A percentile compares a stretch with the other conserved stretches of the same genome.
phyloP scores from a whole-genome alignment of 2,888 invertebrate species.

The Sipunculus nudus region DNA sequence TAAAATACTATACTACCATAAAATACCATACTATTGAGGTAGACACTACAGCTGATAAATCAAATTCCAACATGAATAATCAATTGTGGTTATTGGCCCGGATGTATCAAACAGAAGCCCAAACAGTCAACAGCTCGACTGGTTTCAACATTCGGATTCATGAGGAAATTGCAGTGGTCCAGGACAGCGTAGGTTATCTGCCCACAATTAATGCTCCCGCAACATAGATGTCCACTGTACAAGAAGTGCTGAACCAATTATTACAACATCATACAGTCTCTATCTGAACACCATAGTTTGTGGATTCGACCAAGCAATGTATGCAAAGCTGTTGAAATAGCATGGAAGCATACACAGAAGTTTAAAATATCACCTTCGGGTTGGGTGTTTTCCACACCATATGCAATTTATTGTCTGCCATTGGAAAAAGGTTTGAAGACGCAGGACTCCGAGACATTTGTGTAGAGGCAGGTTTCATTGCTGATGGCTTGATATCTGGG shows the following conservation, averaged over 20 bases:
- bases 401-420: slow-evolving; percentile 35
- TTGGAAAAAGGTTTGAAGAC: slow-evolving; percentile 40
- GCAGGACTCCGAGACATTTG: slow-evolving; percentile 37
- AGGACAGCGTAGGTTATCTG: slow-evolving; percentile 16
- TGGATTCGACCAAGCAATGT: slow-evolving; percentile 39
- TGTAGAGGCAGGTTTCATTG: slow-evolving; percentile 39
- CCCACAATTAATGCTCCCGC: slow-evolving; percentile 24
- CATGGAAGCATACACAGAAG: slow-evolving; percentile 32
- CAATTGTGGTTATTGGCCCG: too few relatives aligned
- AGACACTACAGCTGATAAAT: too few relatives aligned
- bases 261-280: too few relatives aligned
- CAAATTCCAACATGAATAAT: too few relatives aligned
- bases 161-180: background rate
- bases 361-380: slow-evolving; percentile 23
- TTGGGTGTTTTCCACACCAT: slow-evolving; percentile 41
- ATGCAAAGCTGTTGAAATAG: slow-evolving; percentile 39
- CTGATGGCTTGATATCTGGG: slow-evolving; percentile 33
- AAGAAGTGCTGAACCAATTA: slow-evolving; percentile 16
- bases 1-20: too few relatives aligned
- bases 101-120: too few relatives aligned
- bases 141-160: background rate
- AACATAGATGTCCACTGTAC: slow-evolving; percentile 19
- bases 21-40: too few relatives aligned
- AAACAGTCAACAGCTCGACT: too few relatives aligned
- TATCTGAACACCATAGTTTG: slow-evolving; percentile 18